These are phyloP conservation scores for Altica lythri DNA, from an alignment of 2,888 invertebrate species.

Conservation along the genomic window DNA sequence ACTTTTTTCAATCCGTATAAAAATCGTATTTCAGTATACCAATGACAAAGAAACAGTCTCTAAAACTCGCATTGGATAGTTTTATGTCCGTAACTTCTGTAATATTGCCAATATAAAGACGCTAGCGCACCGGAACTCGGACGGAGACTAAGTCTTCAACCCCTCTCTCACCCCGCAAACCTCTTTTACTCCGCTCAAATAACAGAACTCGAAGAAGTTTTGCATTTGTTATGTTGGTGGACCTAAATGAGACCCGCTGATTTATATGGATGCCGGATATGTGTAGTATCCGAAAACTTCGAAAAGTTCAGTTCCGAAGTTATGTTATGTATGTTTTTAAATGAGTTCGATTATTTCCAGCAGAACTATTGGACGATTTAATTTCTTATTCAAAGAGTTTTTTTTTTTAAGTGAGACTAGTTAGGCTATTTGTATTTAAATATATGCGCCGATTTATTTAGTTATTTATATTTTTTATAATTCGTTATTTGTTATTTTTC, in stretches of 20 bases:
- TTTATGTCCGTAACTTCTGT: conserved; percentile 41
- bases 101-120: conserved; percentile 39
- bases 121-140: conserved; percentile 33
- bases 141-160: conserved; percentile 35
- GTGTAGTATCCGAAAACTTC: conserved; percentile 52
- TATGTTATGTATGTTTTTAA: conserved; percentile 48
- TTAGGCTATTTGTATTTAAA: too few species aligned
- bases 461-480: too few species aligned
- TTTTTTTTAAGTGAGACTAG: too few species aligned
- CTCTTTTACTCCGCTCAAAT: conserved; percentile 9
- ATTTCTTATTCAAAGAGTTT: too few species aligned
- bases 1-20: conserved; percentile 7
- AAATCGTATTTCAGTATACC: background rate
- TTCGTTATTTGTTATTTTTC: too few species aligned
- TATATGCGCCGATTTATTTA: too few species aligned
- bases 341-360: conserved; percentile 40
- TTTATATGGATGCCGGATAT: conserved; percentile 48
- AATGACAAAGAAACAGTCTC: conserved; percentile 24
- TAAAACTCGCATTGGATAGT: conserved; percentile 37
- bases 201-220: conserved; percentile 40
- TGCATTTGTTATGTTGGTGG: conserved; percentile 56
- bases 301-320: conserved; percentile 44
- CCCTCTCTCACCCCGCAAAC: conserved; percentile 11
- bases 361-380: too few species aligned
- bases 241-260: conserved; percentile 51